Percentiles rank a stretch among this genome's conserved stretches.
Conservation (phyloP, 2,113 vertebrate genomes). For the Lichenostomus cassidix region DNA sequence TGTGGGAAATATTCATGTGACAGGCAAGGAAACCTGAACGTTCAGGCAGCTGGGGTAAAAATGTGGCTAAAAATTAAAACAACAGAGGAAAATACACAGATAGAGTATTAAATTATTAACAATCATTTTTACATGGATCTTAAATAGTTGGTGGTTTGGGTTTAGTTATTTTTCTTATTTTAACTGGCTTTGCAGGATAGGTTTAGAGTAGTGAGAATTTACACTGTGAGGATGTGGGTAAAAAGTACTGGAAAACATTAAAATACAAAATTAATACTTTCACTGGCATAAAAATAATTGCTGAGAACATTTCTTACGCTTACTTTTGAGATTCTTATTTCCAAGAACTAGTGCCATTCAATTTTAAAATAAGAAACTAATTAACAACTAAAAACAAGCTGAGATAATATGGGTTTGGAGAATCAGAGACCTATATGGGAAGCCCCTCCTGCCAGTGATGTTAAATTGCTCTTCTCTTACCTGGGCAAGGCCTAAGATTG, state of each 20-base stretch:
- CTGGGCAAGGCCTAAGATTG: slow-evolving; percentile 87
- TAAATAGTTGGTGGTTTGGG: neutral
- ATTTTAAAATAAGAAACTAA: neutral
- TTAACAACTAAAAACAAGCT: neutral
- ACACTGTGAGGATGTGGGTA: neutral
- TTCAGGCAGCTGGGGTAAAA: neutral
- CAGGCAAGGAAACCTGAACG: neutral
- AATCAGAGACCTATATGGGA: neutral
- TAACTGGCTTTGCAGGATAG: neutral
- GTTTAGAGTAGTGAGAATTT: neutral
- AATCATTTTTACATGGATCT: neutral
- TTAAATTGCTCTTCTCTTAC: slow-evolving; percentile 62
- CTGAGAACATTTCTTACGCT: neutral
- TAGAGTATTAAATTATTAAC: neutral
- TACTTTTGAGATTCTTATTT: neutral
- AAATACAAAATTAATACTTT: neutral
- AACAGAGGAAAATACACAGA: neutral
- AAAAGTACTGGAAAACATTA: neutral
- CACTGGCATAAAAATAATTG: neutral
- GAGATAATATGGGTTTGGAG: neutral
- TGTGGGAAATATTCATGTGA: neutral
- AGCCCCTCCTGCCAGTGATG: neutral
- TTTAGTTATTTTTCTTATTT: neutral
- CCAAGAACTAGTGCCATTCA: neutral
- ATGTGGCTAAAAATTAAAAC: neutral